Evolutionary conservation across 2,888 invertebrate species (phyloP).

Genomic region (Drepanosiphum platanoidis): DNA sequence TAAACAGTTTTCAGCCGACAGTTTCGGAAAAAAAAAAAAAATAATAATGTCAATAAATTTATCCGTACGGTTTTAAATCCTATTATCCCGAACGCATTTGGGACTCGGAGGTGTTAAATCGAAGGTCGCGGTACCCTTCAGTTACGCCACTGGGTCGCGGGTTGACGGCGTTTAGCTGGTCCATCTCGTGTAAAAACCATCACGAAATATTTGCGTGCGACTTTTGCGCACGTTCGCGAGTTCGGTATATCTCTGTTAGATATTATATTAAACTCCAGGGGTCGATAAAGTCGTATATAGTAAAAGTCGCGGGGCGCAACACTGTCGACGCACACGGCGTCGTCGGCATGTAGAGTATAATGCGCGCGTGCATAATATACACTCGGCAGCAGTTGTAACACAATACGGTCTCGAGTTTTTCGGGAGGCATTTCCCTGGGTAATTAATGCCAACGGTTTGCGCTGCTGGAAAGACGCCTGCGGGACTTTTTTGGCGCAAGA

Average conservation of each 20-base stretch:
- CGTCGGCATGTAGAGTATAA: not conserved
- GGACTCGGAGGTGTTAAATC: too few relatives aligned
- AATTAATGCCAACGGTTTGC: slow-evolving; percentile 53
- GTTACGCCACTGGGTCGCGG: not conserved
- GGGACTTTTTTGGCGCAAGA: slow-evolving; percentile 33
- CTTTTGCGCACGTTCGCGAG: not conserved
- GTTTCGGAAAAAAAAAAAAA: too few relatives aligned
- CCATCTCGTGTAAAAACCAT: too few relatives aligned
- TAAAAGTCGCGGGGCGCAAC: slow-evolving; percentile 35
- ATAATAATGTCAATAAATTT: too few relatives aligned
- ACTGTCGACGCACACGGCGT: not conserved
- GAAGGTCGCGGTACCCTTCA: too few relatives aligned
- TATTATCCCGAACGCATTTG: too few relatives aligned
- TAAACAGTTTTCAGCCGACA: too few relatives aligned
- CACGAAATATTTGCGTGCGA: not conserved
- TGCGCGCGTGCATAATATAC: not conserved
- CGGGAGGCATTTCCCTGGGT: slow-evolving; percentile 6
- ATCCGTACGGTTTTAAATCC: too few relatives aligned
- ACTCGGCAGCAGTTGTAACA: not conserved
- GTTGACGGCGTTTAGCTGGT: not conserved
- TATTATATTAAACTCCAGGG: slow-evolving; percentile 35
- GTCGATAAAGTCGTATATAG: slow-evolving; percentile 28
- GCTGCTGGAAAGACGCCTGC: slow-evolving; percentile 47
- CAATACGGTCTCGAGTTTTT: slow-evolving; percentile 8
- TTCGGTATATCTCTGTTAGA: not conserved